phyloP scores from a whole-genome alignment of 2,113 vertebrate genomes.

The Pseudorectes ferrugineus region DNA sequence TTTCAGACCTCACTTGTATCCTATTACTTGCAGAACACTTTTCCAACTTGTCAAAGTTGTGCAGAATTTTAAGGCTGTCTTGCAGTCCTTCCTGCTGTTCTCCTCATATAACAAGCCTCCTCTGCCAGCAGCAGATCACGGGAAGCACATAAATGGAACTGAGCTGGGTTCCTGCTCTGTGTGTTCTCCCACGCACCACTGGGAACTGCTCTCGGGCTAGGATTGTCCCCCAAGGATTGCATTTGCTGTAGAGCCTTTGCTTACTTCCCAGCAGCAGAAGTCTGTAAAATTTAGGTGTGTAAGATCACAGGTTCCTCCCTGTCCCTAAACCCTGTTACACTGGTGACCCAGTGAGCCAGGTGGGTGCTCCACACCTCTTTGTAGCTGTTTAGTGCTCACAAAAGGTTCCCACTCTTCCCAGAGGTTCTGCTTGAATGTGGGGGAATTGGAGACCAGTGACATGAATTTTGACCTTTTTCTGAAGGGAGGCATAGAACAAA shows the following conservation, averaged over 20 bases:
- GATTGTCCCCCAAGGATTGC: background rate
- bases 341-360: background rate
- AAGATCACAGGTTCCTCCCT: background rate
- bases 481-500: background rate
- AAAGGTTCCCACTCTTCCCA: background rate
- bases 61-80: background rate
- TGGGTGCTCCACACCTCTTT: background rate
- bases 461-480: background rate
- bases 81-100: background rate
- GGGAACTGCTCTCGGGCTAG: background rate
- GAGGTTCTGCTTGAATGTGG: background rate
- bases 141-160: background rate
- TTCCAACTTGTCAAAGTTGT: background rate
- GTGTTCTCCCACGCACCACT: background rate
- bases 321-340: background rate
- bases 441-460: background rate
- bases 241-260: background rate
- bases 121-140: background rate
- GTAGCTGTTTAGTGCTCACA: background rate
- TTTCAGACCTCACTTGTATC: background rate
- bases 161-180: background rate
- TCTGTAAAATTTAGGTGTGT: background rate
- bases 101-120: background rate
- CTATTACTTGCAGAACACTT: background rate
- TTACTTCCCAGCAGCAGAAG: background rate